phyloP scores from a whole-genome alignment of 2,888 invertebrate species.

The Seira ritae region DNA sequence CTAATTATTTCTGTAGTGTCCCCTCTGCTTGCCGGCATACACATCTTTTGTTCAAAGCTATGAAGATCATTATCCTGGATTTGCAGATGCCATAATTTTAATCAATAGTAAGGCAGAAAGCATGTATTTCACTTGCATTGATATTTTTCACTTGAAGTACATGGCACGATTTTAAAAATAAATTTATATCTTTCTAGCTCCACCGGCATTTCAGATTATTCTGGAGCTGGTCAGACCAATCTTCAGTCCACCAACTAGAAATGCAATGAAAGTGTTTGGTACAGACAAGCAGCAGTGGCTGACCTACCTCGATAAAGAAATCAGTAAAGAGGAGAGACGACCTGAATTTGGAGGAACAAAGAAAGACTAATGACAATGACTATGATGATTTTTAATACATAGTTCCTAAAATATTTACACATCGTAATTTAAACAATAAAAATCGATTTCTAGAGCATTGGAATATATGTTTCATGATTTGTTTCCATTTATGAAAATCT shows the following conservation, averaged over 20 bases:
- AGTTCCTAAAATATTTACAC: no score
- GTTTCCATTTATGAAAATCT: no score
- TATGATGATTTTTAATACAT: no score
- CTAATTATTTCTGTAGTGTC: no score
- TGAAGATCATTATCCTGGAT: slow-evolving; percentile 44
- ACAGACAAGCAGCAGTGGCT: slow-evolving; percentile 37
- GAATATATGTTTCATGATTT: no score
- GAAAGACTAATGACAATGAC: background rate
- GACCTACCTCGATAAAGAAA: slow-evolving; percentile 38
- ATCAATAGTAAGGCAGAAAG: slow-evolving; percentile 34
- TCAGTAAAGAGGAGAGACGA: slow-evolving; percentile 13
- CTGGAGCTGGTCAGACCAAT: slow-evolving; percentile 40
- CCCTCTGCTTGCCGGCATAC: slow-evolving; percentile 31
- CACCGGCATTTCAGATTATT: slow-evolving; percentile 43
- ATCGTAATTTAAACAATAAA: no score
- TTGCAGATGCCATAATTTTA: slow-evolving; percentile 33
- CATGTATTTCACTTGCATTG: background rate
- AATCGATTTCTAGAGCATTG: no score
- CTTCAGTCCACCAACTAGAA: slow-evolving; percentile 25
- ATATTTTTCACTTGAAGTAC: background rate
- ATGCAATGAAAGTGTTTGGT: slow-evolving; percentile 33
- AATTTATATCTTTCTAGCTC: slow-evolving; percentile 22
- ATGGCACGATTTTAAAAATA: background rate
- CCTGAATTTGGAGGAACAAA: slow-evolving; percentile 45
- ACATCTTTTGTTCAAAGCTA: slow-evolving; percentile 33